Base-by-base conservation (phyloP, 1,140 invertebrate genomes). In the Stegodyphus mimosarum region DNA sequence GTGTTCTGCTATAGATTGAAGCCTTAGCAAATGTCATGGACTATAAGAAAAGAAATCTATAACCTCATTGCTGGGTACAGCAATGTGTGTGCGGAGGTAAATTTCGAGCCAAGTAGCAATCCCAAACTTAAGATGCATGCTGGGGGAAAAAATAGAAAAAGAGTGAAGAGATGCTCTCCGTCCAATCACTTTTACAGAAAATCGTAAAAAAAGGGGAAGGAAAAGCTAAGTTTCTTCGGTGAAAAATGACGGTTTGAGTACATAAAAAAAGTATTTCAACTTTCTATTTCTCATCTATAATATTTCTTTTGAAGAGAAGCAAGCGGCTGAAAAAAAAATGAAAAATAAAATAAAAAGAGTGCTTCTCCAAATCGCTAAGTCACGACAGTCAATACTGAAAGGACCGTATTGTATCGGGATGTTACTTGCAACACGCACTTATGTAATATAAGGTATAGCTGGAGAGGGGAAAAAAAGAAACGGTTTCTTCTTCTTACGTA, bases 231-330 rank as follows among this genome's bases (percentile, higher is more conserved):
- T 55, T 75, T 84, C 48, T 74, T 15, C 63, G 11, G 73, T 76
- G 72, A 84, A 84, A 84, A 84, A 84, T 75, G 73, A 84, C 75
- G 73, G 73, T 84, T 84, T 75, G 81, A 84, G 73, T 84, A 72
- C 64, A 84, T 84, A 84, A 84, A 84, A 84, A 83, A 60, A n/a
- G 69, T 84, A 73, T 84, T 84, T 83, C 81, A 83, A 83, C 81
- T 83, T 83, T 76, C 81, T 84, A 84, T 84, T 75, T 69, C 63
- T 84, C 81, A 84, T 84, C 81, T 84, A 67, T 84, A 74, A 74
- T 74, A 71, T 70, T 50, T 76, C 51, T 75, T 84, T 70, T 83
- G 73, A 67, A 73, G 33, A 53, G 70, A 81, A 73, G 67, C 15
- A 67, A 73, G 48, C 70, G 51, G 72, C 79, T 81, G 15, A 60